Evolutionary conservation across 2,888 invertebrate species (phyloP).

Genomic region (Lottia scabra): DNA sequence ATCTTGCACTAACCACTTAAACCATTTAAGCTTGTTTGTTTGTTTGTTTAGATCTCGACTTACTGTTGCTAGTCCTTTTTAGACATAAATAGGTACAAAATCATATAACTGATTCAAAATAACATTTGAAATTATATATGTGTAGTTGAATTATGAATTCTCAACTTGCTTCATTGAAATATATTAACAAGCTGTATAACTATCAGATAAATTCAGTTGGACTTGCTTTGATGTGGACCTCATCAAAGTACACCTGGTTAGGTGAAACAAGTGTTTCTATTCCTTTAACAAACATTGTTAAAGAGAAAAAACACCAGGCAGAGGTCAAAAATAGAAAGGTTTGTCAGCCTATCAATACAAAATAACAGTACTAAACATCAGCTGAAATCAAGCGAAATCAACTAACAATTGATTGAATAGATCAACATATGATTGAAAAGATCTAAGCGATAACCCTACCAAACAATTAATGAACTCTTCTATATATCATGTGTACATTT

Average conservation of each 20-base stretch:
- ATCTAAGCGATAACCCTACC: no score
- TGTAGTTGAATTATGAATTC: no score
- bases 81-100: neutral
- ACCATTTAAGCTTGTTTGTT: neutral
- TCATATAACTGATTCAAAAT: neutral
- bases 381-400: no score
- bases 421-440: no score
- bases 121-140: no score
- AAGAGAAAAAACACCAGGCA: no score
- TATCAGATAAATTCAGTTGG: neutral
- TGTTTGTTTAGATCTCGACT: neutral
- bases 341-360: no score
- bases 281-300: no score
- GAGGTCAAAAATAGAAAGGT: no score
- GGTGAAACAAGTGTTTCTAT: neutral
- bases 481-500: neutral
- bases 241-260: conserved; percentile 3
- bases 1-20: neutral
- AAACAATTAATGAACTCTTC: neutral
- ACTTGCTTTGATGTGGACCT: conserved; percentile 1
- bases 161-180: neutral
- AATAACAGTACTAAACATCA: no score
- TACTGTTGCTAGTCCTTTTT: neutral
- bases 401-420: no score
- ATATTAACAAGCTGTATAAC: neutral